Conservation (phyloP, 2,113 vertebrate genomes). For the Cettia cetti region DNA sequence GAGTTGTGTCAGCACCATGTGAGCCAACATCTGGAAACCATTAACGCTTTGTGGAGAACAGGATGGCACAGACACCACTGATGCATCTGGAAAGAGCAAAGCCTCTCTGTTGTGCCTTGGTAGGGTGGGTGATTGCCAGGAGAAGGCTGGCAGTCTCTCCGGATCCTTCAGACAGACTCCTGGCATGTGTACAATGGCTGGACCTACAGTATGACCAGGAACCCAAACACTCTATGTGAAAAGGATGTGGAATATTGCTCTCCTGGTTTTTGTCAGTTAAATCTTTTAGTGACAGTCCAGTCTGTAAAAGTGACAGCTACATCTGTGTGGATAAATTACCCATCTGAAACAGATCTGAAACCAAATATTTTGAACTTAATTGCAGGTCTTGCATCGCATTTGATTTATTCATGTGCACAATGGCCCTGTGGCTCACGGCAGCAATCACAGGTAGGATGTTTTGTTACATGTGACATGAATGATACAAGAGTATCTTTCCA, state of each 20-base stretch:
- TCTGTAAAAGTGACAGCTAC: neutral
- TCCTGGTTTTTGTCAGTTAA: neutral
- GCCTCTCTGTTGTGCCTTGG: neutral
- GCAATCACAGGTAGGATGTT: neutral
- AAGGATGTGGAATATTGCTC: neutral
- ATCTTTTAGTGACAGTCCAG: neutral
- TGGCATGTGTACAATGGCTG: neutral
- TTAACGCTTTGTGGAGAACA: neutral
- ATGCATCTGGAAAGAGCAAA: neutral
- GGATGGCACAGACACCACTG: neutral
- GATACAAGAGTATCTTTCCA: neutral
- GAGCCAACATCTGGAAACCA: neutral
- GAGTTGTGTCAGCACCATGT: neutral
- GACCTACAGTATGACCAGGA: fast-evolving
- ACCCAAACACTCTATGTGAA: neutral
- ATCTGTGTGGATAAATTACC: neutral
- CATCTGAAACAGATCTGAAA: neutral
- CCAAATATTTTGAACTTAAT: neutral
- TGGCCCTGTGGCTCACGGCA: neutral
- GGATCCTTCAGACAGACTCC: neutral
- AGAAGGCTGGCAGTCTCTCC: neutral
- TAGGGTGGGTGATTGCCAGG: neutral
- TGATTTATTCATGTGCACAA: neutral
- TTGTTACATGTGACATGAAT: neutral
- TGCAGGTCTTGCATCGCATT: neutral